These are phyloP conservation scores for Zaprionus bogoriensis DNA, from an alignment of 2,888 invertebrate genomes.

Conservation along the genomic window DNA sequence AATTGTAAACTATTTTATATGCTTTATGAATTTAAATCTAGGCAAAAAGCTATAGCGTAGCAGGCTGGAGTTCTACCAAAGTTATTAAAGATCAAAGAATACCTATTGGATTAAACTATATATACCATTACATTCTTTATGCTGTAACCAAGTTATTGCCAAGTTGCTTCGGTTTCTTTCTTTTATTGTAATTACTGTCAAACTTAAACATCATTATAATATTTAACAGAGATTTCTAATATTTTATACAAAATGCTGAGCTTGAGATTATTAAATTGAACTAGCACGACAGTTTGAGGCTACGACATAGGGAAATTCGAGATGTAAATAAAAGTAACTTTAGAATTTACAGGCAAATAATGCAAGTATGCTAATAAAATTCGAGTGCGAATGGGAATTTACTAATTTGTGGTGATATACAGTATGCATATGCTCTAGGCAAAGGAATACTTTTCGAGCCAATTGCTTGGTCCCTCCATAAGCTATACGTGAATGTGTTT, in stretches of 20 bases:
- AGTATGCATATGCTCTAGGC: slow-evolving; percentile 5
- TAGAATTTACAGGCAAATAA: slow-evolving; percentile 12
- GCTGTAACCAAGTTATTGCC: slow-evolving; percentile 1
- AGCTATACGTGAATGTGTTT: slow-evolving; percentile 15
- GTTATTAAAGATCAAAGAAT: not conserved
- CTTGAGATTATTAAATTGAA: slow-evolving; percentile 31
- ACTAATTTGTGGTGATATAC: not conserved
- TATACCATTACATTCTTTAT: too few relatives aligned
- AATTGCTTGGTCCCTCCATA: slow-evolving; percentile 27
- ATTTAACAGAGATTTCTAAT: slow-evolving; percentile 23
- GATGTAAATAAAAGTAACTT: slow-evolving; percentile 8
- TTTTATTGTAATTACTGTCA: slow-evolving; percentile 28
- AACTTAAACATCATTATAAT: slow-evolving; percentile 25
- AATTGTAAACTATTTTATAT: slow-evolving; percentile 7
- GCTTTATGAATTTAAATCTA: too few relatives aligned
- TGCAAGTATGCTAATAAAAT: slow-evolving; percentile 33
- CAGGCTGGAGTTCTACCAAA: too few relatives aligned
- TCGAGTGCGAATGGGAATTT: slow-evolving; percentile 26
- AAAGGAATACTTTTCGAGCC: not conserved
- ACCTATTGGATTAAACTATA: not conserved
- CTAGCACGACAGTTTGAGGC: slow-evolving; percentile 7
- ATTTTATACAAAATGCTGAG: slow-evolving; percentile 23
- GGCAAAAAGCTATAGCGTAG: slow-evolving; percentile 5
- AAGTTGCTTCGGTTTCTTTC: not conserved
- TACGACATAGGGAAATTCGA: slow-evolving; percentile 33